Evolutionary conservation across 2,888 invertebrate genomes (phyloP).

Genomic region (Caenorhabditis imperialis): DNA sequence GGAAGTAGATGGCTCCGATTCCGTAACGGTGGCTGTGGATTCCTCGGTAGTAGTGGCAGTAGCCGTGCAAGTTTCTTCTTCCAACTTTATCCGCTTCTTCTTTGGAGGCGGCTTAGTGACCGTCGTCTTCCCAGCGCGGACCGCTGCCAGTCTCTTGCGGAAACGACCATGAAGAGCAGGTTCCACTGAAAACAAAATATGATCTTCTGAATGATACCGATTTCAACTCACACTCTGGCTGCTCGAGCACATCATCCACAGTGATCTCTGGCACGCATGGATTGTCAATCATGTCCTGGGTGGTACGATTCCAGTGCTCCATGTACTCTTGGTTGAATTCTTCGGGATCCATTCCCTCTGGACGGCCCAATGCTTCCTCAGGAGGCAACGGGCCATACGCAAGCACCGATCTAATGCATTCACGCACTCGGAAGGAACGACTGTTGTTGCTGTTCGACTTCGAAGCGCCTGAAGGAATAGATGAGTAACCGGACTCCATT

Average conservation of each 20-base stretch:
- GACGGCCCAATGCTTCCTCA: background rate
- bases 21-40: background rate
- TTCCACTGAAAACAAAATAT: slow-evolving; percentile 33
- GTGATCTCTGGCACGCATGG: slow-evolving; percentile 13
- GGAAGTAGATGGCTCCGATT: background rate
- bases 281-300: background rate
- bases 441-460: background rate
- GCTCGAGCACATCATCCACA: slow-evolving; percentile 8
- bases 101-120: background rate
- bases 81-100: background rate
- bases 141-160: slow-evolving; percentile 16
- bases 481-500: background rate
- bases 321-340: background rate
- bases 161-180: slow-evolving; percentile 33
- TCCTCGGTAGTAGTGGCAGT: background rate
- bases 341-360: background rate
- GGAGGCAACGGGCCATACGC: background rate
- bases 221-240: slow-evolving; percentile 19
- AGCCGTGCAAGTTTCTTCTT: no score
- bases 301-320: background rate
- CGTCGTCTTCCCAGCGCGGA: slow-evolving; percentile 11
- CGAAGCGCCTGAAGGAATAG: no score
- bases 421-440: slow-evolving; percentile 3
- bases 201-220: no score
- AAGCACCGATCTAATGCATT: background rate